Evolutionary conservation across 2,113 vertebrate species (phyloP), one percentile per base, ranked within the genome.

Genomic region (Ciconia boyciana): DNA sequence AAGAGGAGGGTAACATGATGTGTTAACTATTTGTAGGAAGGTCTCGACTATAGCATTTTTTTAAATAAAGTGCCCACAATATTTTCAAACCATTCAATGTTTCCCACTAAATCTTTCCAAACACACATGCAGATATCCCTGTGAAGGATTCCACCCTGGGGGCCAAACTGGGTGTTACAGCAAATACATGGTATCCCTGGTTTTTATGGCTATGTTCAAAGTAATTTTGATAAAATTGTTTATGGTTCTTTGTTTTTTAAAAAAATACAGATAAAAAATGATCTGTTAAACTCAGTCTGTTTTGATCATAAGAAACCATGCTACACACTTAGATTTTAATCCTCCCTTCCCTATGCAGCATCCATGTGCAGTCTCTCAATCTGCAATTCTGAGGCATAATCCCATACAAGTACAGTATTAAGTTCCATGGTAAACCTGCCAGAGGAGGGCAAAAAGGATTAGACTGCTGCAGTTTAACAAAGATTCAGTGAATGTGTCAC

Each of bases 391-490:
- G 68, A 87, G 41, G 6, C 41, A 49, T 94, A 93, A 93, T 90
- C 41, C 75, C 31, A 36, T 54, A 43, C 28, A 72, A 94, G 28
- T 43, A 65, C 8, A 21, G 28, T 62, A 85, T 83, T 93, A 93
- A 61, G 1, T 87, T 79, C 76, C 26, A 21, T 39, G 58, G 43
- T 85, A 80, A 93, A 85, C 68, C 46, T 86, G 22, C 22, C 66
- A 93, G 20, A 90, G 34, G n/a, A 90, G 14, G 29, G 34, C 8
- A 77, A 87, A 97, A 91, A 58, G 58, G 62, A 90, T 94, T 92
- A 94, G 25, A 10, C 6, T 74, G 18, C 26, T 78, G 43, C 39
- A 60, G 44, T 91, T 95, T 78, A 90, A 87, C 48, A 87, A 90
- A 84, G 80, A 93, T 91, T 64, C 68, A 43, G 13, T 3, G 5